A percentile compares a stretch with the other conserved stretches of the same genome.
These are phyloP conservation scores for Drosophila gunungcola DNA, from an alignment of 1,140 invertebrate genomes.

Conservation along the genomic window DNA sequence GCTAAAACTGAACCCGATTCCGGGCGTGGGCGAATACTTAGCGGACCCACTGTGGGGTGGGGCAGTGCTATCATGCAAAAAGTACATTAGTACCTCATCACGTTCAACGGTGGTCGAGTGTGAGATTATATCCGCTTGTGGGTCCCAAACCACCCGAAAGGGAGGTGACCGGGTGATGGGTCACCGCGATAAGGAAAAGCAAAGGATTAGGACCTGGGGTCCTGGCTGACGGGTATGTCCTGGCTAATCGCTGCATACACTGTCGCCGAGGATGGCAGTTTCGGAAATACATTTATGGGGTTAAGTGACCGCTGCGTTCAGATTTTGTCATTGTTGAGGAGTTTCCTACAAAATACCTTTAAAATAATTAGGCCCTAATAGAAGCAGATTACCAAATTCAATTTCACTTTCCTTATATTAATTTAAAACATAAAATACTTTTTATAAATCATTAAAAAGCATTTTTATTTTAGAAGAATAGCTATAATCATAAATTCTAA, in stretches of 20 bases:
- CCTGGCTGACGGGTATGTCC: neutral
- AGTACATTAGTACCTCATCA: conserved; percentile 75
- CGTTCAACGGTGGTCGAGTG: conserved; percentile 47
- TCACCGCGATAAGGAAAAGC: conserved; percentile 38
- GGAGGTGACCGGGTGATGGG: conserved; percentile 18
- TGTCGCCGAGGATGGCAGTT: conserved; percentile 11
- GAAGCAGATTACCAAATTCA: no score
- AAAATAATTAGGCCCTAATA: conserved; percentile 5
- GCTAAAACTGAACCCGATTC: conserved; percentile 20
- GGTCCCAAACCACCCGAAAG: neutral
- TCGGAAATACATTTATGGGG: conserved; percentile 36
- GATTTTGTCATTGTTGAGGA: neutral
- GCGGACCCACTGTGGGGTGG: conserved; percentile 13
- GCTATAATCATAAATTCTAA: no score
- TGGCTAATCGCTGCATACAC: conserved; percentile 22
- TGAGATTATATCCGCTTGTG: conserved; percentile 50
- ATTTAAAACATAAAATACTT: no score
- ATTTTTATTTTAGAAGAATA: no score
- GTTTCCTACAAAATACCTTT: neutral
- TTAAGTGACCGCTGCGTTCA: conserved; percentile 24
- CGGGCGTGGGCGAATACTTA: conserved; percentile 33
- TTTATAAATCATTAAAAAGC: no score
- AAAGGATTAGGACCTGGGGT: conserved; percentile 26
- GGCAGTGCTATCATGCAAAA: conserved; percentile 52
- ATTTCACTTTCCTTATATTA: no score